Percentiles rank a stretch among this genome's conserved stretches.
Evolutionary conservation across 2,888 invertebrate genomes (phyloP).

Genomic region (Holacanthella duospinosa): DNA sequence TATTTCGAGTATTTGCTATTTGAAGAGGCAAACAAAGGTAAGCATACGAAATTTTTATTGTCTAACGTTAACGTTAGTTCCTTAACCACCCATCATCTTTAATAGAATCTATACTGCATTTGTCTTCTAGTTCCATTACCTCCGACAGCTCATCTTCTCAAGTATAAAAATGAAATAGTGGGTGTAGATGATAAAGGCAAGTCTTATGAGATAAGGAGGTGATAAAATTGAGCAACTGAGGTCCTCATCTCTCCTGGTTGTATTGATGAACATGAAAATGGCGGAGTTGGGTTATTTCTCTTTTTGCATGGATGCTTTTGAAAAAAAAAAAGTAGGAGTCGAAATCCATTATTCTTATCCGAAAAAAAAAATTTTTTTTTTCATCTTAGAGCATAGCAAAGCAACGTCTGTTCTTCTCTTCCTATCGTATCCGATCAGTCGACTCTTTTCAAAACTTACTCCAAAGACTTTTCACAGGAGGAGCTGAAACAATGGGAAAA

Average conservation of each 20-base stretch:
- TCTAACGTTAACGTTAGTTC: too few species aligned
- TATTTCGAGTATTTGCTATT: too few species aligned
- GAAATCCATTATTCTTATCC: constrained; percentile 20
- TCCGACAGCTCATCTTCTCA: too few species aligned
- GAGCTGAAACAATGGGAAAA: constrained; percentile 1
- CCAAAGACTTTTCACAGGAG: not conserved
- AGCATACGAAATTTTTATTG: too few species aligned
- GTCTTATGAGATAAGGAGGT: constrained; percentile 12
- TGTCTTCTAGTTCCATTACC: not conserved
- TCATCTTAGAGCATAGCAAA: not conserved
- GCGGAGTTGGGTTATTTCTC: constrained; percentile 22
- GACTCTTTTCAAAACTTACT: not conserved
- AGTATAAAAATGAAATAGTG: too few species aligned
- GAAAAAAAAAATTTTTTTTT: constrained; percentile 18
- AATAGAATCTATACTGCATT: too few species aligned
- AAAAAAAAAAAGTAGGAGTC: constrained; percentile 7
- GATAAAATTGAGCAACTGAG: constrained; percentile 18
- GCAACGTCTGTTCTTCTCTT: not conserved
- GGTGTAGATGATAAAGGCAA: too few species aligned
- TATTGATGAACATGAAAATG: constrained; percentile 24
- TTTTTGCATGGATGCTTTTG: constrained; percentile 19
- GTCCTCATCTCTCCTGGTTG: constrained; percentile 14
- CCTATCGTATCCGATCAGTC: not conserved
- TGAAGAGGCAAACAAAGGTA: too few species aligned
- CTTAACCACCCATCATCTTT: too few species aligned